Conservation (phyloP, 2,797 vertebrate species). For the Pangasius djambal region DNA sequence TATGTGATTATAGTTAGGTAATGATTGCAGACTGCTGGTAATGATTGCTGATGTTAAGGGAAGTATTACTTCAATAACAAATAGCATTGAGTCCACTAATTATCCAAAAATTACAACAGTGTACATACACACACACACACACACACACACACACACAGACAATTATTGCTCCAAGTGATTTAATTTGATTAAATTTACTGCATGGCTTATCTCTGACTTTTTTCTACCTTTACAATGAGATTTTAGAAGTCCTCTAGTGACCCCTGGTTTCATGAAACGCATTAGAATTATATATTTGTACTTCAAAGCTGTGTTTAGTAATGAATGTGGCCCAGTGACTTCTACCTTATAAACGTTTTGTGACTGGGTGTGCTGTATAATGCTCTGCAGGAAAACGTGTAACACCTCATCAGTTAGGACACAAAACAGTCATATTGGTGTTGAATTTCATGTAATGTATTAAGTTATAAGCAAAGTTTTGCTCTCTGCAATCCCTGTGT, state of each 20-base stretch:
- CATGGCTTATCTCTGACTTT: conserved; percentile 50
- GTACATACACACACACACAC: neutral
- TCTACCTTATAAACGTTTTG: conserved; percentile 7
- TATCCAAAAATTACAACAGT: conserved; percentile 14
- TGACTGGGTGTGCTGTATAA: neutral
- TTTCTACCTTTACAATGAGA: conserved; percentile 37
- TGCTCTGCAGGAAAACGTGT: neutral
- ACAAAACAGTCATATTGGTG: neutral
- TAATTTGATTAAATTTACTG: conserved; percentile 59
- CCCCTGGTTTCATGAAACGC: conserved; percentile 38
- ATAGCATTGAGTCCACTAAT: conserved; percentile 10
- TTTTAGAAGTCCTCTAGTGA: conserved; percentile 47
- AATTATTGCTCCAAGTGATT: conserved; percentile 56
- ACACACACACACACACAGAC: conserved; percentile 9
- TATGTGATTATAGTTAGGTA: neutral
- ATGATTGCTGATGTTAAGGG: conserved; percentile 4
- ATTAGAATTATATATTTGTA: conserved; percentile 24
- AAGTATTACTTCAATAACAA: conserved; percentile 2
- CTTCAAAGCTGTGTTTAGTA: conserved; percentile 23
- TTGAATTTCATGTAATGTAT: neutral
- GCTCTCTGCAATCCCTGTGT: neutral
- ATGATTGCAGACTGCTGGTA: neutral
- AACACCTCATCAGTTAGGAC: neutral
- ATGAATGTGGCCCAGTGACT: conserved; percentile 8
- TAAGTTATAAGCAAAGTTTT: neutral